Evolutionary conservation across 2,113 vertebrate genomes (phyloP), one percentile per base, ranked within the genome.

Genomic region (Phalacrocorax pelagicus): DNA sequence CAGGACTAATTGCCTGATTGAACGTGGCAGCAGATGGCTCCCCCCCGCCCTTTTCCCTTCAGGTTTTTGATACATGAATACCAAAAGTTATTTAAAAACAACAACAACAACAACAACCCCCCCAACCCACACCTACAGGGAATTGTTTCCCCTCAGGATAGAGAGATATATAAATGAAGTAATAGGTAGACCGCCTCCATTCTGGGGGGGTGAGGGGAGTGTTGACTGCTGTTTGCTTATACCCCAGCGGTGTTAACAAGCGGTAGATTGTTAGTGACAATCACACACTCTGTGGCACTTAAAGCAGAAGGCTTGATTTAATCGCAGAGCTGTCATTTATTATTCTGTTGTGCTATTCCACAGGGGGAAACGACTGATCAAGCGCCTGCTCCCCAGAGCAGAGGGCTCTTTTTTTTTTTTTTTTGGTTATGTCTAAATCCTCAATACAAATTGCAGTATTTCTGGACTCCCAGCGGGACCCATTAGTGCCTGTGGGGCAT

Each of bases 401-500:
- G 95, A 96, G 94, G 92, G 96, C 92, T 97, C 47, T 96, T 85
- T 92, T 98, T 98, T 20, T 21, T 71, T 88, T 81, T 80, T 94
- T 91, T 96, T 95, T 90, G 96, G 96, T 97, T 99, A 99, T 98
- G 98, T 99, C 98, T 99, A 99, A 99, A 99, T 99, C 99, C 99
- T 99, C 99, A 98, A 98, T 99, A 99, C 99, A 99, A 99, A 99
- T 99, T 98, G 98, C 98, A 98, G 98, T 99, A 99, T 99, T 99
- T 99, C 98, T 98, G 98, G 98, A 98, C 98, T 99, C 99, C 99
- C 99, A 99, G 98, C 95, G 99, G 99, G 99, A 98, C 99, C 99
- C 98, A 99, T 99, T 99, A 99, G 98, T 99, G 99, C 99, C 99
- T 99, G 99, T 99, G 98, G 99, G 99, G 99, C 99, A 99, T 99